Base-by-base conservation (phyloP, 2,797 vertebrate genomes). In the Rhadinocentrus ornatus region DNA sequence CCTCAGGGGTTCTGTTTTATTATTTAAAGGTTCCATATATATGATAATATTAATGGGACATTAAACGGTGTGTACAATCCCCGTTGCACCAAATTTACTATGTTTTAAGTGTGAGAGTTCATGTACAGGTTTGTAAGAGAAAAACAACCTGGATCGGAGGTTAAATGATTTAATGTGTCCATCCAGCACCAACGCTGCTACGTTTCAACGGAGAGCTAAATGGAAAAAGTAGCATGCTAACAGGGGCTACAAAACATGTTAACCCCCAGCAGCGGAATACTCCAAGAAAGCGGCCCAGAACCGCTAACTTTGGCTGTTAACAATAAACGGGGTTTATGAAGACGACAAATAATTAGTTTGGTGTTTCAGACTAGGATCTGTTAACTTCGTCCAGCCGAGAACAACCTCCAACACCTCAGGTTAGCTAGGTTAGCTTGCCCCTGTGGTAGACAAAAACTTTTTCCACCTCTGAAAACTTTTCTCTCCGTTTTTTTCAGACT, bases 161-260 rank as follows among this genome's bases (percentile, higher is more conserved):
- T 3, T 4, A 18, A 46, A 41, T 81, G 76, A 83, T 86, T 81
- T 59, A 77, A 83, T 54, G 56, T 88, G 82, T 88, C 80, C 81
- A 87, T 82, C 69, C 71, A 68, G 24, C 15, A 65, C 74, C 24
- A n/a, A 52, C 70, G 41, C 32, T 69, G 66, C 83, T 75, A 81
- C 80, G 77, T 80, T 87, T 86, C 77, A 76, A 10, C 77, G 37
- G 31, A 75, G 69, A 72, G 69, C 77, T 89, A 75, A 86, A 73
- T 91, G 91, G 90, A 93, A 93, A 91, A 91, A 83, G 70, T 81
- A 87, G 78, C 81, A 71, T 62, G 80, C 87, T 87, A 75, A 70
- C 84, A 56, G 3, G 34, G 32, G 63, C 68, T 66, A 52, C 69
- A 73, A 66, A 86, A 85, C 87, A 80, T 78, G 79, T 60, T 11